Percentiles rank a stretch among this genome's conserved stretches.
phyloP scores from a whole-genome alignment of 2,113 vertebrate genomes.

The Gadus chalcogrammus region DNA sequence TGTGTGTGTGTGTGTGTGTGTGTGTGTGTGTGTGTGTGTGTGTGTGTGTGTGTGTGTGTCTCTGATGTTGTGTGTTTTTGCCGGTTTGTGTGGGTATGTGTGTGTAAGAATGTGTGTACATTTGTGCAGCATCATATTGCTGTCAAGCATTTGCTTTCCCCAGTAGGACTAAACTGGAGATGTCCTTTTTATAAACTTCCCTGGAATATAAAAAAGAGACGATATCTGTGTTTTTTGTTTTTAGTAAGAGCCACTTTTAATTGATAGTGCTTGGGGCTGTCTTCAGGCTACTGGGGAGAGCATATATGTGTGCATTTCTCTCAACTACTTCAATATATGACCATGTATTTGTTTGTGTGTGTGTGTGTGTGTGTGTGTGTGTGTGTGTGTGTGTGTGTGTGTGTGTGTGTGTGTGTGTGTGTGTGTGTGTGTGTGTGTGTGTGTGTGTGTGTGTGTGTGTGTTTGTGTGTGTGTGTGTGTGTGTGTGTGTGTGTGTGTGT shows the following conservation, averaged over 20 bases:
- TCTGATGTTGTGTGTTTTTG: too few species aligned
- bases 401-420: neutral
- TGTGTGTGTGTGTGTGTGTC: neutral
- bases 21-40: neutral
- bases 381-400: neutral
- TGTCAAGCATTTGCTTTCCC: constrained; percentile 26
- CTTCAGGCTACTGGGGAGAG: constrained; percentile 45
- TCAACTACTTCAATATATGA: neutral
- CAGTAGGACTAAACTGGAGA: constrained; percentile 31
- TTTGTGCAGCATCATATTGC: constrained; percentile 12
- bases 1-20: neutral
- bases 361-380: neutral
- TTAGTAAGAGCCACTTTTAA: constrained; percentile 49
- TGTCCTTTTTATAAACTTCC: constrained; percentile 22
- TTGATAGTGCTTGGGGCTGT: constrained; percentile 56
- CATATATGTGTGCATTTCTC: constrained; percentile 8
- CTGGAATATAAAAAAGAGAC: constrained; percentile 47
- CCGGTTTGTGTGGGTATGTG: neutral
- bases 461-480: neutral
- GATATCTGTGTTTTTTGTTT: constrained; percentile 36
- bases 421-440: too few species aligned
- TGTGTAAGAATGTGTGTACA: neutral
- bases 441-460: constrained; percentile 19
- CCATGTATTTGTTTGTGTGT: neutral
- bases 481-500: constrained; percentile 3